Evolutionary conservation across 2,797 vertebrate genomes (phyloP).

Genomic region (Craterocephalus amniculus): DNA sequence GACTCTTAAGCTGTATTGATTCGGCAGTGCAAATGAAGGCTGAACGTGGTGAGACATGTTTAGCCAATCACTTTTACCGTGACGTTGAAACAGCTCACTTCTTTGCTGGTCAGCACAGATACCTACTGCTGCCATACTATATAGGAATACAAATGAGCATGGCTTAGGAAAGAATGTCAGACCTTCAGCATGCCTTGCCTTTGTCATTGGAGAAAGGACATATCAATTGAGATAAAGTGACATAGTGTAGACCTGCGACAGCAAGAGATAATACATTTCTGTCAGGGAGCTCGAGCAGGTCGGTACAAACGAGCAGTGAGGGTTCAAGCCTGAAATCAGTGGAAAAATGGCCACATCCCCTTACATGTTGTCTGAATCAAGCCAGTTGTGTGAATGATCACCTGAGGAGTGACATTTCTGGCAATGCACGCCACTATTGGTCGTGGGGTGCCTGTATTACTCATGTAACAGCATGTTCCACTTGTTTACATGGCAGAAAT

Average conservation of each 20-base stretch:
- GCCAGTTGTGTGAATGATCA: constrained; percentile 36
- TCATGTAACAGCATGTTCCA: constrained; percentile 56
- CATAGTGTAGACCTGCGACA: neutral
- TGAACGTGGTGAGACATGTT: constrained; percentile 27
- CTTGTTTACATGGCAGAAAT: constrained; percentile 65
- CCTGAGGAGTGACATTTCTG: constrained; percentile 44
- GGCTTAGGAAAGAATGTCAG: constrained; percentile 28
- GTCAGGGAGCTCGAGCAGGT: constrained; percentile 9
- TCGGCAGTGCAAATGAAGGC: constrained; percentile 9
- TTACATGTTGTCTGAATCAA: constrained; percentile 27
- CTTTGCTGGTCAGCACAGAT: constrained; percentile 46
- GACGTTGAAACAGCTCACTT: constrained; percentile 38
- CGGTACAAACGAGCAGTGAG: constrained; percentile 20
- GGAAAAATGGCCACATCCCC: constrained; percentile 9
- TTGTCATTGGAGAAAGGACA: constrained; percentile 22
- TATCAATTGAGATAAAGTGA: constrained; percentile 15
- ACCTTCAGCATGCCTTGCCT: constrained; percentile 14
- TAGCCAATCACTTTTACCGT: constrained; percentile 45
- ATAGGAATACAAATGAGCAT: constrained; percentile 63
- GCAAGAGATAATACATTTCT: neutral
- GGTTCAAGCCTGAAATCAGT: constrained; percentile 5
- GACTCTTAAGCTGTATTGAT: constrained; percentile 3
- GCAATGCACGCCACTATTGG: constrained; percentile 53
- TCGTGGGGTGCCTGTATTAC: constrained; percentile 56
- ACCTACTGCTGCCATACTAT: constrained; percentile 45